Conservation (phyloP, 2,888 invertebrate species). For the Andrena trimmerana region DNA sequence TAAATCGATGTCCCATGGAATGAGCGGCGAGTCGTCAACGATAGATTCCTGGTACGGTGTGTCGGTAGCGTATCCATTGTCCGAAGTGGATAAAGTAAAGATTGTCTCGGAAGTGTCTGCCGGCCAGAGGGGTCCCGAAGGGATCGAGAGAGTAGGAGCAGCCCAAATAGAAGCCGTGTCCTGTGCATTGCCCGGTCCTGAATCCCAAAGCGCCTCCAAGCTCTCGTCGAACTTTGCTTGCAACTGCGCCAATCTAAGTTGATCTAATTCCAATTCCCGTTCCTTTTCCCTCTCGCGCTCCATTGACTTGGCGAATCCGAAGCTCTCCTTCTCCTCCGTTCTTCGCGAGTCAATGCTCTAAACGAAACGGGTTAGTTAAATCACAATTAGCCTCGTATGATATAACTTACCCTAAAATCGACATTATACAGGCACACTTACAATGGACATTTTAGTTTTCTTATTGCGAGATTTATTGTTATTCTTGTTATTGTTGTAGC, state of each 20-base stretch:
- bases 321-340: slow-evolving; percentile 79
- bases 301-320: slow-evolving; percentile 82
- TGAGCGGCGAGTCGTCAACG: slow-evolving; percentile 81
- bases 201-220: slow-evolving; percentile 89
- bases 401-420: neutral
- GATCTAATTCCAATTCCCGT: slow-evolving; percentile 84
- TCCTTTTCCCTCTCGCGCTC: slow-evolving; percentile 81
- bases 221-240: slow-evolving; percentile 90
- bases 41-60: slow-evolving; percentile 79
- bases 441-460: slow-evolving; percentile 81
- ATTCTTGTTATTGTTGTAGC: slow-evolving; percentile 75
- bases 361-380: neutral
- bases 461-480: slow-evolving; percentile 78
- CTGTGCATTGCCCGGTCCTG: slow-evolving; percentile 85
- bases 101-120: slow-evolving; percentile 77
- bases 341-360: slow-evolving; percentile 77
- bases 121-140: slow-evolving; percentile 83
- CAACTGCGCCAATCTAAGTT: slow-evolving; percentile 87
- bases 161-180: slow-evolving; percentile 84
- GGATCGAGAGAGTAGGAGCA: slow-evolving; percentile 83
- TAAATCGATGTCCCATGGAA: slow-evolving; percentile 83
- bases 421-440: slow-evolving; percentile 64
- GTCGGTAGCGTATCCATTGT: slow-evolving; percentile 72
- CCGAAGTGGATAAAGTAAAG: slow-evolving; percentile 77
- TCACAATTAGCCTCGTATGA: neutral